These are phyloP conservation scores for Riparia riparia DNA, from an alignment of 2,113 vertebrate genomes.

Conservation along the genomic window DNA sequence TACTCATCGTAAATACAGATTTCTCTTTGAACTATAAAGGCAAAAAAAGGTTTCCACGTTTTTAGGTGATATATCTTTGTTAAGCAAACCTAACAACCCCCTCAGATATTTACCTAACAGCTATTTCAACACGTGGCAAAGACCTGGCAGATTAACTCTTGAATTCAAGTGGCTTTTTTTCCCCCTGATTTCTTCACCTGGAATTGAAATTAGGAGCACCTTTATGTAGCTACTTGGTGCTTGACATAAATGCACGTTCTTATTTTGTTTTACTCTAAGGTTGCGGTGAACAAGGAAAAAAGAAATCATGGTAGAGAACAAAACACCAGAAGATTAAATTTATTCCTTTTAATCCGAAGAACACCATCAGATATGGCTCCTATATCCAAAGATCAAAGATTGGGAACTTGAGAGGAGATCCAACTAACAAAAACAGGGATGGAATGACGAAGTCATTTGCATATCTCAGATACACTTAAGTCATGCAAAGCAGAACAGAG, in stretches of 20 bases:
- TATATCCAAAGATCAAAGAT: constrained; percentile 11
- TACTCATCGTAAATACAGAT: constrained; percentile 27
- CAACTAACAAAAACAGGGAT: neutral
- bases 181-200: neutral
- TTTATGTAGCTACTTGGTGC: neutral
- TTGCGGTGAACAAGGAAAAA: neutral
- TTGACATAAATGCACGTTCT: neutral
- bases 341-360: neutral
- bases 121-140: constrained; percentile 10
- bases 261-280: neutral
- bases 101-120: constrained; percentile 42
- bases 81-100: constrained; percentile 25
- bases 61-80: constrained; percentile 24
- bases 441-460: neutral
- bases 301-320: neutral
- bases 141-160: neutral
- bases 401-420: neutral
- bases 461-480: neutral
- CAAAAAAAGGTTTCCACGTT: constrained; percentile 11
- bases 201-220: neutral
- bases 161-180: neutral
- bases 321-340: neutral
- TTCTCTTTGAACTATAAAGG: constrained; percentile 40
- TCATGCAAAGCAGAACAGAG: neutral
- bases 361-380: neutral